Conservation (phyloP, 2,888 invertebrate species). For the Polymixis lichenea region DNA sequence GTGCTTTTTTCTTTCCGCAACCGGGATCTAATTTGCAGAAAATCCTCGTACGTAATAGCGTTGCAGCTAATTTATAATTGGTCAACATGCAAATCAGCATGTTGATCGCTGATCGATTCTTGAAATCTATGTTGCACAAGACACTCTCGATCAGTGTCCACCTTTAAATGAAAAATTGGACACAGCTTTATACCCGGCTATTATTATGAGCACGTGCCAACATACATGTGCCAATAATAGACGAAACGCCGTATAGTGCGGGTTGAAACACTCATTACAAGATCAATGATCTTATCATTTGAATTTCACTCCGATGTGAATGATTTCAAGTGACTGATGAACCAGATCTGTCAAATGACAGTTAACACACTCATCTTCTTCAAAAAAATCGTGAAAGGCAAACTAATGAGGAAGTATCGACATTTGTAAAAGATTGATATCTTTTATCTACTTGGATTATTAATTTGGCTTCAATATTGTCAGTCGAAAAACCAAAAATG, state of each 20-base stretch:
- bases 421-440: neutral
- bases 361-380: neutral
- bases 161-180: conserved; percentile 58
- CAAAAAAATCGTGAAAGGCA: neutral
- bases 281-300: conserved; percentile 67
- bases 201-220: conserved; percentile 67
- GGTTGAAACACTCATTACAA: conserved; percentile 62
- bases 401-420: neutral
- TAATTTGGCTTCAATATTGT: neutral
- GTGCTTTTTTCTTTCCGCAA: neutral
- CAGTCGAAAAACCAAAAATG: neutral
- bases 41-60: neutral
- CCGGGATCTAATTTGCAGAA: too few relatives aligned
- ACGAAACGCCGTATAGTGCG: conserved; percentile 28
- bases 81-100: neutral
- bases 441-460: neutral
- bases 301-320: conserved; percentile 38
- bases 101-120: neutral
- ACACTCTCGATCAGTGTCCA: conserved; percentile 52
- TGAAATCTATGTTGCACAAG: conserved; percentile 28
- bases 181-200: conserved; percentile 37
- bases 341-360: conserved; percentile 24
- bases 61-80: neutral
- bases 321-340: conserved; percentile 1
- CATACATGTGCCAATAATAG: conserved; percentile 61